Evolutionary conservation across 2,113 vertebrate genomes (phyloP).

Genomic region (Formicarius rufipectus): DNA sequence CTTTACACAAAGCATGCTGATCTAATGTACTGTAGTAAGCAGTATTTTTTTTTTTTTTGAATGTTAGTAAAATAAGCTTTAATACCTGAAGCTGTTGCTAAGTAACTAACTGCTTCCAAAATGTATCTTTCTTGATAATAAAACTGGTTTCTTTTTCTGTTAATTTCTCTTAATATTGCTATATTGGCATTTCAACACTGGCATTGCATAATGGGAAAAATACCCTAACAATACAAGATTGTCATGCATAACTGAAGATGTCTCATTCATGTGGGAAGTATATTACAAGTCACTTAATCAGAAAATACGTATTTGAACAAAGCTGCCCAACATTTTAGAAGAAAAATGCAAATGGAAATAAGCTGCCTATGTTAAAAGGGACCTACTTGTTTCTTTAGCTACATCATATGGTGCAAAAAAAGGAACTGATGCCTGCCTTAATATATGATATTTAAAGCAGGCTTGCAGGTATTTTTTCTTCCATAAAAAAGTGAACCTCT

Average conservation of each 20-base stretch:
- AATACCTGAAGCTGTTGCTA: constrained; percentile 68
- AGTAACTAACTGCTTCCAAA: constrained; percentile 64
- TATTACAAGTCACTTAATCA: neutral
- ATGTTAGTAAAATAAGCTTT: constrained; percentile 47
- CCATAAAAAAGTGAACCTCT: neutral
- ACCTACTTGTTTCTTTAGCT: neutral
- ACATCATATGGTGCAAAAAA: neutral
- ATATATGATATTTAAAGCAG: neutral
- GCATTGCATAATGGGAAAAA: constrained; percentile 30
- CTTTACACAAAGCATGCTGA: constrained; percentile 74
- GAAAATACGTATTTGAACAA: neutral
- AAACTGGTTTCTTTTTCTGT: constrained; percentile 4
- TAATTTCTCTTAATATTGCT: constrained; percentile 31
- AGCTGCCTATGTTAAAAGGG: neutral
- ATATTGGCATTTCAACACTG: neutral
- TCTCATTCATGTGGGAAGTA: neutral
- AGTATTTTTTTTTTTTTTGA: neutral
- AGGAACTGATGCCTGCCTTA: neutral
- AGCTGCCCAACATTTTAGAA: neutral
- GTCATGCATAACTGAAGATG: neutral
- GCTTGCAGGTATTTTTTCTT: neutral
- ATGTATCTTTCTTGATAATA: constrained; percentile 34
- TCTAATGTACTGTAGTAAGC: constrained; percentile 59
- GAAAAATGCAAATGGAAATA: neutral
- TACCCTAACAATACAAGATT: neutral